Evolutionary conservation across 2,888 invertebrate species (phyloP).

Genomic region (Lomographa bimaculata): DNA sequence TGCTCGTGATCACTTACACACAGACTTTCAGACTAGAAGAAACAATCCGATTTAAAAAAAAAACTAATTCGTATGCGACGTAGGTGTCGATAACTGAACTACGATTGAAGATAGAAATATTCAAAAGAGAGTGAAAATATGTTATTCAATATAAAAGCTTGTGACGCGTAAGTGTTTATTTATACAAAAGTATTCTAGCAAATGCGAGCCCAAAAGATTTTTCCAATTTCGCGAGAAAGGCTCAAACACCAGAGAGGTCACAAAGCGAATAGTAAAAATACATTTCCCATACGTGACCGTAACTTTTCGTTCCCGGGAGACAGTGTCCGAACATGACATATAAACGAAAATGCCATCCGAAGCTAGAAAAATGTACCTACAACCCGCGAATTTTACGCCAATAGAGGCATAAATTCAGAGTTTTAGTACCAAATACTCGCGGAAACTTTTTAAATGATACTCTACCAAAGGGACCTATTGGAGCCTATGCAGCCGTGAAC

Average conservation of each 20-base stretch:
- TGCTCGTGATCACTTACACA: no score
- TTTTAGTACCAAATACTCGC: constrained; percentile 29
- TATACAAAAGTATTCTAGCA: constrained; percentile 55
- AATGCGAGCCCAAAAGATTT: constrained; percentile 60
- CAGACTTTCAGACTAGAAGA: no score
- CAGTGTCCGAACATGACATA: constrained; percentile 51
- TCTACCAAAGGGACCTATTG: constrained; percentile 5
- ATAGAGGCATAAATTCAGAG: constrained; percentile 37
- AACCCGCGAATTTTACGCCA: constrained; percentile 42
- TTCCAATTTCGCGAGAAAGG: constrained; percentile 69
- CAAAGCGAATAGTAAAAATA: constrained; percentile 68
- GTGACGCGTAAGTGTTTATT: constrained; percentile 50
- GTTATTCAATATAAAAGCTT: constrained; percentile 44
- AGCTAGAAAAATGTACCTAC: constrained; percentile 46
- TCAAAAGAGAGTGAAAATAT: constrained; percentile 47
- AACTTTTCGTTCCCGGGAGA: constrained; percentile 56
- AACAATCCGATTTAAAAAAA: no score
- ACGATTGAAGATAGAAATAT: no score
- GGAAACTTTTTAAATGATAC: constrained; percentile 21
- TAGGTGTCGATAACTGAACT: no score
- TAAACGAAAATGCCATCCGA: constrained; percentile 53
- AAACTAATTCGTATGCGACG: no score
- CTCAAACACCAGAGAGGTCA: constrained; percentile 56
- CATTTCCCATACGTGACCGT: constrained; percentile 62
- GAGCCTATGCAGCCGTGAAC: constrained; percentile 4